Conservation (phyloP, 2,113 vertebrate genomes). For the Junco hyemalis region DNA sequence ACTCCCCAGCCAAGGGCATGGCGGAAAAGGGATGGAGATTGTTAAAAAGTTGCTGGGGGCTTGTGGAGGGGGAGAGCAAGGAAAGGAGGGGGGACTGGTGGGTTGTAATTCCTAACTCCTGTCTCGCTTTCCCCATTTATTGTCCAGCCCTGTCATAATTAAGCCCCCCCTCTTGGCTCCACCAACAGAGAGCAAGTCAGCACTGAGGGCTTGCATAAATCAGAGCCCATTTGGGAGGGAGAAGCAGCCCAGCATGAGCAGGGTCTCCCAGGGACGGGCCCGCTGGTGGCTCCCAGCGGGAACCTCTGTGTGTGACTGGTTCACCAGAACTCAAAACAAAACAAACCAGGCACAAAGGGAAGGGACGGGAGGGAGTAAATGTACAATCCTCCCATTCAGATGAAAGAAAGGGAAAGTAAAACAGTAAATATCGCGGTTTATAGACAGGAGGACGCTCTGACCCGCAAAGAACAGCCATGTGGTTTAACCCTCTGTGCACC, state of each 20-base stretch:
- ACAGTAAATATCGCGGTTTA: conserved; percentile 66
- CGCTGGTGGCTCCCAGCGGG: conserved; percentile 58
- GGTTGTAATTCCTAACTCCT: conserved; percentile 59
- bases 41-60: conserved; percentile 44
- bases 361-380: conserved; percentile 39
- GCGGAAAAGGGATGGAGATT: conserved; percentile 40
- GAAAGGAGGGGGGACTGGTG: background rate
- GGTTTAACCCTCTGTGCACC: conserved; percentile 40
- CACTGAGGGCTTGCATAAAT: conserved; percentile 62
- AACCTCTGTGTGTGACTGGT: conserved; percentile 60
- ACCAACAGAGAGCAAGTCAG: conserved; percentile 57
- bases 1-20: conserved; percentile 27
- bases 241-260: conserved; percentile 42
- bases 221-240: conserved; percentile 56
- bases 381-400: conserved; percentile 70
- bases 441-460: conserved; percentile 54
- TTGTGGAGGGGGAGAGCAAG: background rate
- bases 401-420: conserved; percentile 71
- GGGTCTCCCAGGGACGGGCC: conserved; percentile 56
- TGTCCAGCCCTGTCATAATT: conserved; percentile 54
- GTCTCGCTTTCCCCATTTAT: conserved; percentile 62
- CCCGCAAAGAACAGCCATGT: conserved; percentile 27
- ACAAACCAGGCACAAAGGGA: conserved; percentile 59
- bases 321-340: conserved; percentile 66
- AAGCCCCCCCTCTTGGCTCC: conserved; percentile 51